Evolutionary conservation across 1,140 invertebrate genomes (phyloP), one percentile per base, ranked within the genome.

Genomic region (Chironomus striatipennis): DNA sequence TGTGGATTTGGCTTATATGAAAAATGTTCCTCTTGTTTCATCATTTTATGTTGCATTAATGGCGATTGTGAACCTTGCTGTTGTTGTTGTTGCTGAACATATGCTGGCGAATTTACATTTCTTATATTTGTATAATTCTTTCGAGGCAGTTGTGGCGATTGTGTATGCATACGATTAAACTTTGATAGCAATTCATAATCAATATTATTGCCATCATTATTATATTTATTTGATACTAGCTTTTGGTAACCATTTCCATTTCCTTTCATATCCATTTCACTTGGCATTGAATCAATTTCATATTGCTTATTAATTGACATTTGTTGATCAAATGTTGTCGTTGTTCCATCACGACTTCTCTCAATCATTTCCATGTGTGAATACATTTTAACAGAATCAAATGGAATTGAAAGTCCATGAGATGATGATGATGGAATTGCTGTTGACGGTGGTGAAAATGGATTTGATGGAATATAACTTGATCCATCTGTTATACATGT

Each of bases 231-330:
- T 57, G 47, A 57, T 57, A n/a, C n/a, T n/a, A 57, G 5, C 18
- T 70, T 18, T 21, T 70, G 65, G 18, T 70, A 70, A 21, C 65
- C 65, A 70, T 70, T 70, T 17, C 65, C 65, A 70, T 70, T 70
- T 17, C 65, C 65, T 12, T n/a, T 12, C 12, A 12, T n/a, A 57
- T 57, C 47, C 47, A 57, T 57, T 5, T 57, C 47, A 15, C 47
- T 57, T 34, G 24, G 5, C 8, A 4, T 57, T 57, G 47, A 10
- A 57, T 57, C 47, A 15, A n/a, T 57, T 57, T 57, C 8, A n/a
- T 57, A n/a, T 57, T 57, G 47, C 5, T 57, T 12, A 57, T 57
- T n/a, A n/a, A n/a, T 57, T 57, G 47, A 57, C 12, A n/a, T 57
- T 34, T n/a, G 9, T n/a, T 57, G 47, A 10, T n/a, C 12, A 57